Evolutionary conservation across 2,797 vertebrate species (phyloP).

Genomic region (Garrulus glandarius): DNA sequence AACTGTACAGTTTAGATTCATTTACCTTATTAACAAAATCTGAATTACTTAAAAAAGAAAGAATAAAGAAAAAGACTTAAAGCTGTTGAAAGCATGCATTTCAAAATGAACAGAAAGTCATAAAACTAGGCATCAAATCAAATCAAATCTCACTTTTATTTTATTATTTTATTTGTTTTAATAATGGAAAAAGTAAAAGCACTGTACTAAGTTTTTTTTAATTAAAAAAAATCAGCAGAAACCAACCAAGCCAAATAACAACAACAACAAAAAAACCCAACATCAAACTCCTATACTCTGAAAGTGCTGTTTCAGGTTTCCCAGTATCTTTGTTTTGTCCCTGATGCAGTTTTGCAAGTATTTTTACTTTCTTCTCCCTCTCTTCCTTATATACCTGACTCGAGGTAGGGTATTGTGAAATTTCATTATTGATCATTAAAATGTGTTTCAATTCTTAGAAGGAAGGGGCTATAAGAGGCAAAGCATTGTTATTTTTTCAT

Average conservation of each 20-base stretch:
- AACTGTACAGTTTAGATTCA: background rate
- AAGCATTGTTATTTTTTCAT: background rate
- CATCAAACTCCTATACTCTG: rapidly evolving
- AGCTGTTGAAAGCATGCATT: background rate
- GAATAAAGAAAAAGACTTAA: background rate
- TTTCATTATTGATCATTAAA: background rate
- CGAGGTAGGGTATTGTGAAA: background rate
- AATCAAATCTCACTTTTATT: background rate
- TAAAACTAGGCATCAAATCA: background rate
- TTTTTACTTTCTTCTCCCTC: background rate
- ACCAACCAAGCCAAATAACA: background rate
- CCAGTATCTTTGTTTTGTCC: background rate
- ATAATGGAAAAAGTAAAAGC: background rate
- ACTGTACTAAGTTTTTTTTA: background rate
- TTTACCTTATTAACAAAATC: background rate
- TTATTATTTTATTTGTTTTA: background rate
- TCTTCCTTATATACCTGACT: background rate
- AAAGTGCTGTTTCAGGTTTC: background rate
- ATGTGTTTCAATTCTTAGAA: background rate
- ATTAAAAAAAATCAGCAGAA: background rate
- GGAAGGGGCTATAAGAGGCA: background rate
- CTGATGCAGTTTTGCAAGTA: background rate
- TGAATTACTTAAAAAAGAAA: background rate
- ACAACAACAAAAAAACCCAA: background rate
- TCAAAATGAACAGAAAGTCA: background rate